phyloP scores from a whole-genome alignment of 1,140 invertebrate species.

The Microplitis demolitor region DNA sequence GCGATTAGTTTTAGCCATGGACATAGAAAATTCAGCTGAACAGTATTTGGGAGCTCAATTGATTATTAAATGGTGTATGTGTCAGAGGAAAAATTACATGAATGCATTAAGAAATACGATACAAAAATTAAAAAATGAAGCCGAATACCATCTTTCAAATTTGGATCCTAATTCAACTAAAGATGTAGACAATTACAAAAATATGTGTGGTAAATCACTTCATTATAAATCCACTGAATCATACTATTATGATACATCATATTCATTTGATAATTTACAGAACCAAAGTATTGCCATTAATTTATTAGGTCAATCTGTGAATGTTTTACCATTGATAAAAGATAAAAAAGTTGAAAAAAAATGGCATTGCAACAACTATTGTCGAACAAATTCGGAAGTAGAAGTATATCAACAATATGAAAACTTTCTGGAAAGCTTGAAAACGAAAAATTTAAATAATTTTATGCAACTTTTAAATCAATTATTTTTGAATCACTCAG shows the following conservation, averaged over 20 bases:
- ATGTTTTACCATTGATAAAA: not conserved
- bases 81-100: no score
- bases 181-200: not conserved
- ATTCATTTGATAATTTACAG: not conserved
- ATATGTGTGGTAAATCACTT: no score
- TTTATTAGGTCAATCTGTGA: not conserved
- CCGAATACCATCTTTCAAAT: no score
- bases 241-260: not conserved
- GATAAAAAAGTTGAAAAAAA: not conserved
- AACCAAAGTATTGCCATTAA: not conserved
- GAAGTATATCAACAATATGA: not conserved
- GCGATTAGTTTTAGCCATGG: not conserved
- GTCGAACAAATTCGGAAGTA: not conserved
- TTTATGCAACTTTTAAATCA: not conserved
- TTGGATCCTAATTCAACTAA: no score
- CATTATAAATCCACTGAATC: conserved; percentile 4
- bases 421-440: conserved; percentile 1
- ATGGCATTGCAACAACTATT: not conserved
- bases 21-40: no score
- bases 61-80: no score
- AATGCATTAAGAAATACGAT: no score
- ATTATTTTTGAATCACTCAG: not conserved
- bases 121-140: no score
- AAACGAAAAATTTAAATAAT: not conserved
- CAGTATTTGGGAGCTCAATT: no score